Base-by-base conservation (phyloP, 1,140 invertebrate genomes). In the Linepithema humile region DNA sequence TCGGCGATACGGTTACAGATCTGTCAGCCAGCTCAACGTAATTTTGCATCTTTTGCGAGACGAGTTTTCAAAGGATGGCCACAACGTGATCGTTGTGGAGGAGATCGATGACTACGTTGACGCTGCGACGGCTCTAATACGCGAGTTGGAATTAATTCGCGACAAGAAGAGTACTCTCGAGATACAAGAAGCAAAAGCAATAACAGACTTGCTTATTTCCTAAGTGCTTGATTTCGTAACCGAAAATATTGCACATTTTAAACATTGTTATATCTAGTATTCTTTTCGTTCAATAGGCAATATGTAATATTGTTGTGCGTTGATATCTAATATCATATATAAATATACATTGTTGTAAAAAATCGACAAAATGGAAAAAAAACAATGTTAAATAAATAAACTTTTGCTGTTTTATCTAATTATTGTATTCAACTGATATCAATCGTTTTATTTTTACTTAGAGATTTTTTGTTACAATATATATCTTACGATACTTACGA, bases 161-260 rank as follows among this genome's bases (percentile, higher is more conserved):
- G 64, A 70, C 23, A 89, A 86, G 20, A 77, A 78, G 10, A 85
- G 85, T 45, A 35, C 65, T 4, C 60, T 75, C 6, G 78, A 91
- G 7, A 83, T 91, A 72, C 91, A 93, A 53, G 89, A 87, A 59
- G 93, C 92, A 0, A 89, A 88, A 73, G 75, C 92, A 32, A 91
- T 84, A 50, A 88, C 92, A 2, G 93, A 94, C 84, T 87, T 93
- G 15, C 89, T 93, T 55, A 92, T 94, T 70, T 88, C 92, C 59
- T 92, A 74, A 91, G 40, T 38, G 38, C 1, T 67, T 62, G 50
- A 65, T 48, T 48, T 20, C 23, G 9, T 43, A 40, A 40, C 7
- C 3, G 4, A 40, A 6, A 64, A 64, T 43, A 64, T 23, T 40
- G 6, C 35, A 64, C 20, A 50, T 38, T 77, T 77, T n/a, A n/a